Conservation (phyloP, 2,797 vertebrate species). For the Onychomys torridus region DNA sequence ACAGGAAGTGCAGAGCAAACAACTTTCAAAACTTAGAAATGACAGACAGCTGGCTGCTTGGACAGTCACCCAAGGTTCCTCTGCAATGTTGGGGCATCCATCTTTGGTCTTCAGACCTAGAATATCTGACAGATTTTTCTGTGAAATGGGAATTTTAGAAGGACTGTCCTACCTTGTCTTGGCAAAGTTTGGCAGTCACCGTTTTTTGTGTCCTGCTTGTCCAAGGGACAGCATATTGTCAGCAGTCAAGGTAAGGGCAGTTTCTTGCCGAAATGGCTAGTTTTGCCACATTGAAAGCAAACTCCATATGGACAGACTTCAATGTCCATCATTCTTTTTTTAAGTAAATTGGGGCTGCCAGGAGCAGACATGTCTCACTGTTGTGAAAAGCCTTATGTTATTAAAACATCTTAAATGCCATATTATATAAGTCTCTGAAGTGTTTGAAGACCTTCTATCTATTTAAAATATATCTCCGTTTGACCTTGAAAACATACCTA, state of each 20-base stretch:
- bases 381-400: background rate
- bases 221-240: background rate
- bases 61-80: background rate
- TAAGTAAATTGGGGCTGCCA: background rate
- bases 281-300: background rate
- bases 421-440: background rate
- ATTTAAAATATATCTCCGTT: no score
- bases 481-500: no score
- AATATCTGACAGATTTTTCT: background rate
- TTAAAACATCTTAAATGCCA: background rate
- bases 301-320: background rate
- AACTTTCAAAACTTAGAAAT: background rate
- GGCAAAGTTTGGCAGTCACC: background rate
- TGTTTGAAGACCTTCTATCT: background rate
- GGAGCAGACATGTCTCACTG: background rate
- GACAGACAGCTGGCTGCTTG: background rate
- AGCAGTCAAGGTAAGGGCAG: background rate
- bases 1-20: background rate
- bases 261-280: no score
- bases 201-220: background rate
- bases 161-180: background rate
- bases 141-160: background rate
- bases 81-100: background rate
- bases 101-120: background rate
- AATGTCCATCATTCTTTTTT: background rate